A percentile compares a stretch with the other conserved stretches of the same genome.
Evolutionary conservation across 2,113 vertebrate genomes (phyloP).

Genomic region (Tapirus terrestris): DNA sequence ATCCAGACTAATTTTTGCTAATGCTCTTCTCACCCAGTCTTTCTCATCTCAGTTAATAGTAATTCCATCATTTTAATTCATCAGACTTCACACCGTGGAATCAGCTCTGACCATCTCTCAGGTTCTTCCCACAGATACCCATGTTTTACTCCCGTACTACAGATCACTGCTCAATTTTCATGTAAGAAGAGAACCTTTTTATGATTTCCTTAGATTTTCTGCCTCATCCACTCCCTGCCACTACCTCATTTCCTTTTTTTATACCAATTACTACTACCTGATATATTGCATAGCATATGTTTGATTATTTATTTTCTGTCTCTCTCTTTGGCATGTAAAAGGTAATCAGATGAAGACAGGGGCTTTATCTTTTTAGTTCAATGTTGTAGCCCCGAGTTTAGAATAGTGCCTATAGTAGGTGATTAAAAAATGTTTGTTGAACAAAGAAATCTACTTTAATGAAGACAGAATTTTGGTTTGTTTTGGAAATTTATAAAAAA

Average conservation of each 20-base stretch:
- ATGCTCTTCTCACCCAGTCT: background rate
- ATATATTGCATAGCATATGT: background rate
- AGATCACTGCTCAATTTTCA: background rate
- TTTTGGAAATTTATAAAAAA: slow-evolving; percentile 50
- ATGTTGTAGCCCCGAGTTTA: background rate
- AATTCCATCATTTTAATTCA: slow-evolving; percentile 23
- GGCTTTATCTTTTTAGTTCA: slow-evolving; percentile 31
- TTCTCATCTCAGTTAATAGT: background rate
- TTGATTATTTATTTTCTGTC: slow-evolving; percentile 28
- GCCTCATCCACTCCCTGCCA: background rate
- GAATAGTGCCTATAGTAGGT: background rate
- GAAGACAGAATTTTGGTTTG: background rate
- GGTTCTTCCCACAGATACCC: background rate
- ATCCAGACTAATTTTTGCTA: background rate
- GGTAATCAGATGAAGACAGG: background rate
- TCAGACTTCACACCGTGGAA: background rate
- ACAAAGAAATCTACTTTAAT: slow-evolving; percentile 5
- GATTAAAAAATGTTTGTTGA: background rate
- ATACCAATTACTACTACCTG: background rate
- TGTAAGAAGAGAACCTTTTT: background rate
- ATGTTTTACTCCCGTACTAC: background rate
- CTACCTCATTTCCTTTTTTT: background rate
- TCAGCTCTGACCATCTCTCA: background rate
- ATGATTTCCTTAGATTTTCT: slow-evolving; percentile 23
- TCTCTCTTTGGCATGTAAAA: background rate